Percentiles rank a stretch among this genome's conserved stretches.
Evolutionary conservation across 2,888 invertebrate species (phyloP).

Genomic region (Standfussiana lucernea): DNA sequence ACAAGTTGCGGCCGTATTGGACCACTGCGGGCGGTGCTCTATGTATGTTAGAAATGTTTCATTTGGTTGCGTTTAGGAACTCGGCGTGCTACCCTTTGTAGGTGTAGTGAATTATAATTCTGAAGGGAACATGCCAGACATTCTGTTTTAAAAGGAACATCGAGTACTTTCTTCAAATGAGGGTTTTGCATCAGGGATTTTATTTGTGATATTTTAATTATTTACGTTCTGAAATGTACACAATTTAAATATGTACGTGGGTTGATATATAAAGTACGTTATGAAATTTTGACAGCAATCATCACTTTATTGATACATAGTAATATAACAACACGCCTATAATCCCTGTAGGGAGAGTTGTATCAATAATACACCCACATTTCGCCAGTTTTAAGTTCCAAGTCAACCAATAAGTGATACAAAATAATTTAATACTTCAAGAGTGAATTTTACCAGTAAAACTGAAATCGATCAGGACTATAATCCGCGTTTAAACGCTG

Average conservation of each 20-base stretch:
- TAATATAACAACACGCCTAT: not conserved
- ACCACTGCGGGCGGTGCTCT: not conserved
- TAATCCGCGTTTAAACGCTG: not conserved
- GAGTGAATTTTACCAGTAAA: not conserved
- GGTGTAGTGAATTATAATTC: constrained; percentile 15
- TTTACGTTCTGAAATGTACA: not conserved
- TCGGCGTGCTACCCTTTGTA: not conserved
- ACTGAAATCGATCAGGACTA: not conserved
- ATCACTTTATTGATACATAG: not conserved
- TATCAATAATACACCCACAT: not conserved
- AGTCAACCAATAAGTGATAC: not conserved
- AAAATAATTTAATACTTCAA: not conserved
- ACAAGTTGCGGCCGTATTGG: not conserved
- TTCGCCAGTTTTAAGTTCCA: not conserved
- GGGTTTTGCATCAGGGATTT: not conserved
- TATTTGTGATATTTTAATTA: not conserved
- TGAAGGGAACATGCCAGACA: constrained; percentile 15
- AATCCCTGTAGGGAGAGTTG: not conserved
- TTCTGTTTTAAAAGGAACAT: constrained; percentile 13
- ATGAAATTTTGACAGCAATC: not conserved
- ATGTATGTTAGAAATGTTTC: not conserved
- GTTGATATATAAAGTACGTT: not conserved
- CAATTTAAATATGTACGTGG: not conserved
- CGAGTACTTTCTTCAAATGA: not conserved
- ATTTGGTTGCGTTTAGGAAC: constrained; percentile 25